A percentile compares a stretch with the other conserved stretches of the same genome.
phyloP scores from a whole-genome alignment of 2,797 vertebrate genomes.

The Xenops minutus region DNA sequence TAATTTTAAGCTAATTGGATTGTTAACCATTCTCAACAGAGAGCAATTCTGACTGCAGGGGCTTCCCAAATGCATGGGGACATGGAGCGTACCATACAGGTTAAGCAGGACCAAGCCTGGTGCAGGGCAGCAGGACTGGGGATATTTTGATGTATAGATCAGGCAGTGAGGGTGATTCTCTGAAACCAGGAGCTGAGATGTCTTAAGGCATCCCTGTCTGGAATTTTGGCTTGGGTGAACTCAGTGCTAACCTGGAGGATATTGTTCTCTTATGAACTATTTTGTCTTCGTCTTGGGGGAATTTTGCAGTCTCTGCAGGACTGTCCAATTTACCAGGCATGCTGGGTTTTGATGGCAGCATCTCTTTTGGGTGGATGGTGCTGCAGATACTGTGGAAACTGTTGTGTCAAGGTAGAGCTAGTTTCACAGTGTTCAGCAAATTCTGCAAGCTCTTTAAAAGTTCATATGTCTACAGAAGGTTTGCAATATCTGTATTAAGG shows the following conservation, averaged over 20 bases:
- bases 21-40: not conserved
- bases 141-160: not conserved
- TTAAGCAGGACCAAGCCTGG: not conserved
- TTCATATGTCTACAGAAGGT: not conserved
- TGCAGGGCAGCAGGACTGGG: not conserved
- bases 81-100: accelerated
- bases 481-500: not conserved
- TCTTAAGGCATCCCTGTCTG: not conserved
- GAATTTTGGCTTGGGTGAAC: not conserved
- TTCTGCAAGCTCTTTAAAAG: not conserved
- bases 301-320: not conserved
- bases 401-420: not conserved
- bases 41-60: not conserved
- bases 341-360: not conserved
- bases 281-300: not conserved
- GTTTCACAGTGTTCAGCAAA: not conserved
- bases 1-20: slow-evolving; percentile 6
- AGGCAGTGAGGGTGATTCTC: accelerated
- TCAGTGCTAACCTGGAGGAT: not conserved
- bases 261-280: accelerated
- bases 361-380: not conserved
- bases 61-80: not conserved
- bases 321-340: not conserved
- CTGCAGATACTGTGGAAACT: not conserved
- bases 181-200: not conserved